Percentiles rank a stretch among this genome's conserved stretches.
phyloP scores from a whole-genome alignment of 2,797 vertebrate species.

The Apogon talboti region DNA sequence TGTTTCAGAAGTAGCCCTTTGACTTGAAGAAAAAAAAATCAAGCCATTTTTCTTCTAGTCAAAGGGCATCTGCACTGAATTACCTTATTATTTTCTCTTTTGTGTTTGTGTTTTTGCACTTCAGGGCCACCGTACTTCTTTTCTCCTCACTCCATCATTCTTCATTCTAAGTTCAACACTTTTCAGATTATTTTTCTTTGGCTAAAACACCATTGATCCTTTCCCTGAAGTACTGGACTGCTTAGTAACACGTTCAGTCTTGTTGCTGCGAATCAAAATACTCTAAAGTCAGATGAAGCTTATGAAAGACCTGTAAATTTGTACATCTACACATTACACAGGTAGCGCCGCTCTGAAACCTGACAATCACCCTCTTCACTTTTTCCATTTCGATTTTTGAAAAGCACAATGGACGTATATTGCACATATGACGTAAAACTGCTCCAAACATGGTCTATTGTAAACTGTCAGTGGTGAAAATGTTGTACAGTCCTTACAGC shows the following conservation, averaged over 20 bases:
- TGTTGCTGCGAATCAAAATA: neutral
- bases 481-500: constrained; percentile 12
- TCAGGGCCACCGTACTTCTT: too few relatives aligned
- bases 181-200: neutral
- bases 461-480: constrained; percentile 1
- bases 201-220: too few relatives aligned
- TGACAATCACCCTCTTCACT: constrained; percentile 1
- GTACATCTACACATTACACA: neutral
- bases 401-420: neutral
- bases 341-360: neutral
- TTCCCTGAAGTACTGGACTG: neutral
- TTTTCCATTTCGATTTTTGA: neutral
- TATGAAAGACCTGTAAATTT: neutral
- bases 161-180: neutral
- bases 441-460: constrained; percentile 1
- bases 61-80: too few relatives aligned
- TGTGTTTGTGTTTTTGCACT: too few relatives aligned
- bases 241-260: neutral
- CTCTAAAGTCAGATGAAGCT: too few relatives aligned
- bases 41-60: too few relatives aligned
- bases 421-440: neutral
- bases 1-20: too few relatives aligned
- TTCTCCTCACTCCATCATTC: neutral
- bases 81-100: too few relatives aligned
- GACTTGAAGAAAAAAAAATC: too few relatives aligned